Percentiles rank a stretch among this genome's conserved stretches.
These are phyloP conservation scores for Vidua macroura DNA, from an alignment of 2,113 vertebrate species.

Conservation along the genomic window DNA sequence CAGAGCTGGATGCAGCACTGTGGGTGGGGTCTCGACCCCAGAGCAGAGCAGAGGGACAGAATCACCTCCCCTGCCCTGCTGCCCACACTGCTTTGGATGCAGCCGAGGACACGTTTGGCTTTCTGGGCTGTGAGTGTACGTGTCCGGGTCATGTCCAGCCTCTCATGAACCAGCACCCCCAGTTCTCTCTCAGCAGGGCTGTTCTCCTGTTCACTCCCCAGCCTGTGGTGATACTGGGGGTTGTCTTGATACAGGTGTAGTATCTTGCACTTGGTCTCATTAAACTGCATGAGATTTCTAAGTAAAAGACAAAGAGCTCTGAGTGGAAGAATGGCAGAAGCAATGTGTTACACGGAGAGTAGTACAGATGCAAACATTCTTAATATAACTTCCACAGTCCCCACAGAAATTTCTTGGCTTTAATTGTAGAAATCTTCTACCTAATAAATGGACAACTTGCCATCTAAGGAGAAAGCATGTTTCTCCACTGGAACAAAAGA, in stretches of 20 bases:
- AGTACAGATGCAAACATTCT: not conserved
- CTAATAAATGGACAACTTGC: not conserved
- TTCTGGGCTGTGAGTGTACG: not conserved
- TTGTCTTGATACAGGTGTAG: not conserved
- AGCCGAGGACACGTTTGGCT: rapidly evolving
- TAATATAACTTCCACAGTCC: not conserved
- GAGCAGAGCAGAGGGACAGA: not conserved
- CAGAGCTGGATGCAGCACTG: rapidly evolving
- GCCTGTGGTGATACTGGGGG: not conserved
- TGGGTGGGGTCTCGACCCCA: too few relatives aligned
- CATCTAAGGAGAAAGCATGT: not conserved
- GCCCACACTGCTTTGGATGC: rapidly evolving
- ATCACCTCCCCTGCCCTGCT: rapidly evolving
- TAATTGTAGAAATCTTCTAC: not conserved
- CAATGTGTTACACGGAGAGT: rapidly evolving
- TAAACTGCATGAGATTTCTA: not conserved
- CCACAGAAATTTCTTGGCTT: not conserved
- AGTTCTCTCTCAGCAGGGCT: not conserved
- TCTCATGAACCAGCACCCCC: rapidly evolving
- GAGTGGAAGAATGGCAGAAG: not conserved
- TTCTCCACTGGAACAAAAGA: not conserved
- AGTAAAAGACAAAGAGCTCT: not conserved
- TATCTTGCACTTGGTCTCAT: not conserved
- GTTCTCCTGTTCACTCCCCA: not conserved
- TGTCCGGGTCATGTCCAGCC: not conserved